A percentile compares a stretch with the other conserved stretches of the same genome.
These are phyloP conservation scores for Lasioglossum figueresi DNA, from an alignment of 2,888 invertebrate genomes.

Conservation along the genomic window DNA sequence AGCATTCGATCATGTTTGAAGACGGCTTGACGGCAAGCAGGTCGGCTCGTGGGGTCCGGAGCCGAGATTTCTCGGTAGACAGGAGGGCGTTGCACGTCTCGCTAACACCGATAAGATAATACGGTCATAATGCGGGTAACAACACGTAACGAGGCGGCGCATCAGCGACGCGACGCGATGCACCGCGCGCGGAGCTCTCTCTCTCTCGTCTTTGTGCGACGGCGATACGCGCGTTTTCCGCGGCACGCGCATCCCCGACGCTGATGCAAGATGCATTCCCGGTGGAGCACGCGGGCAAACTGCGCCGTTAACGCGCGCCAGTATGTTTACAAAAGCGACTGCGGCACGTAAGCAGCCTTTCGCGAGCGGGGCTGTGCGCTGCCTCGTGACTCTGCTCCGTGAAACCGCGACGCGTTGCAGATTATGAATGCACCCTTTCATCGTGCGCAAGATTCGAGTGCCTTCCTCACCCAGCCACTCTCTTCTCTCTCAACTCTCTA, in stretches of 20 bases:
- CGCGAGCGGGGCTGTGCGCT: neutral
- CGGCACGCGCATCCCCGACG: constrained; percentile 10
- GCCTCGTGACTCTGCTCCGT: constrained; percentile 23
- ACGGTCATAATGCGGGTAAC: constrained; percentile 52
- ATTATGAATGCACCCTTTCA: constrained; percentile 70
- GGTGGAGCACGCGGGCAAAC: constrained; percentile 1
- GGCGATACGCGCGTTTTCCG: constrained; percentile 13
- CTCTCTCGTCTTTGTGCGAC: neutral
- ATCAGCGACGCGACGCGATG: constrained; percentile 34
- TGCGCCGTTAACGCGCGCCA: constrained; percentile 28
- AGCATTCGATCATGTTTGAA: neutral
- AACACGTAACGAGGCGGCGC: constrained; percentile 54
- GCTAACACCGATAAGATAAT: constrained; percentile 65
- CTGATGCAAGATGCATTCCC: constrained; percentile 6
- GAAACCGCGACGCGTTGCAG: constrained; percentile 63
- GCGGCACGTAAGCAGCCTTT: constrained; percentile 20
- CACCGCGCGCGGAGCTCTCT: too few relatives aligned
- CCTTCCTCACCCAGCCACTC: neutral
- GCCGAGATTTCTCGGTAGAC: constrained; percentile 47
- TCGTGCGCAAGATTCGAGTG: constrained; percentile 58
- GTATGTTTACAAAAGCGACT: constrained; percentile 55
- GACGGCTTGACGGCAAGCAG: neutral
- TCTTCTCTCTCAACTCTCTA: neutral
- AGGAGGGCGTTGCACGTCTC: constrained; percentile 27
- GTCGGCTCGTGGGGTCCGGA: neutral